Conservation (phyloP, 2,888 invertebrate genomes). For the Zootermopsis nevadensis region DNA sequence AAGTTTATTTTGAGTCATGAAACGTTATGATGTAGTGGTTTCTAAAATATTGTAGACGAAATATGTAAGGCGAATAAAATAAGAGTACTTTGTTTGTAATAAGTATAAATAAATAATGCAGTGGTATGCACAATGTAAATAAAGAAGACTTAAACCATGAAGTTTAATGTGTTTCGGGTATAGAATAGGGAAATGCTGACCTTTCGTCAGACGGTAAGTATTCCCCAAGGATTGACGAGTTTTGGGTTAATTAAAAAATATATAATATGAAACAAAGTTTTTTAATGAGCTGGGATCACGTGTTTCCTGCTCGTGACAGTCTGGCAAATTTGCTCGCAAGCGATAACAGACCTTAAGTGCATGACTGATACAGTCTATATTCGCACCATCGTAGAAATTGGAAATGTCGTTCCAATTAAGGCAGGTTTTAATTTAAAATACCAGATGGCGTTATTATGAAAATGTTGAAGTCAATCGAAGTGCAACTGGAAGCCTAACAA, state of each 20-base stretch:
- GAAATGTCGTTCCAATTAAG: neutral
- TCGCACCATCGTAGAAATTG: neutral
- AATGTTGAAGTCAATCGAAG: neutral
- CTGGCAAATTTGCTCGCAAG: neutral
- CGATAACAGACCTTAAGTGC: neutral
- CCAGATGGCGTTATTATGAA: neutral
- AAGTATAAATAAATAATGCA: too few relatives aligned
- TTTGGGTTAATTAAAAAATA: neutral
- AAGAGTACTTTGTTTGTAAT: too few relatives aligned
- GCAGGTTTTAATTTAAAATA: neutral
- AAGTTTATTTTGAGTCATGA: too few relatives aligned
- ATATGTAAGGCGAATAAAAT: too few relatives aligned
- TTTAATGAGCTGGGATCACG: neutral
- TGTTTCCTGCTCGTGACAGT: neutral
- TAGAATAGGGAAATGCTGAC: neutral
- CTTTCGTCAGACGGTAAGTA: neutral
- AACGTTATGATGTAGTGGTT: too few relatives aligned
- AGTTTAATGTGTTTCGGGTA: neutral
- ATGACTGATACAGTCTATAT: neutral
- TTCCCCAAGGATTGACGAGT: neutral
- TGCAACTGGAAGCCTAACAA: neutral
- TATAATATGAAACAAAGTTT: neutral
- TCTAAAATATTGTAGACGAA: too few relatives aligned
- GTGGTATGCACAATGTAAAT: too few relatives aligned
- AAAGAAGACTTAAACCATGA: neutral